Evolutionary conservation across 2,797 vertebrate genomes (phyloP), one percentile per base, ranked within the genome.

Genomic region (Dipus sagitta): DNA sequence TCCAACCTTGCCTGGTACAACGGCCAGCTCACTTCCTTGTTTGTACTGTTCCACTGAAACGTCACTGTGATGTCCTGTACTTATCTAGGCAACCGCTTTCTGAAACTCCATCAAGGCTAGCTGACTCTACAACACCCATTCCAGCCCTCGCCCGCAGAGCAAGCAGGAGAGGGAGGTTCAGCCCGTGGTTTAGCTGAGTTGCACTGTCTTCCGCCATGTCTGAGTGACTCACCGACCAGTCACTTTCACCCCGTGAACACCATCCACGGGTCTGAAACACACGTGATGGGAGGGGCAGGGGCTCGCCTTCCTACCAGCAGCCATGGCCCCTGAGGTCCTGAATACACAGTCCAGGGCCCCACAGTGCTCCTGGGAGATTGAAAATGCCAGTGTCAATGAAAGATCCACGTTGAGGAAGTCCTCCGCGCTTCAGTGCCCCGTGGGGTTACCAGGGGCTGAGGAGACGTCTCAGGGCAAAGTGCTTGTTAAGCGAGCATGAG

Each of bases 321-420:
- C 62, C 11, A 0, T 0, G 2, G 3, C 30, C 80, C 3, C 0
- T 11, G 0, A 6, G 15, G 21, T 6, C 2, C 32, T 4, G 6
- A 23, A 26, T n/a, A 4, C 87, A 6, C 60, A 21, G 82, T 72
- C 7, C 60, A 21, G 86, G 76, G 5, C 34, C 88, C 42, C 68
- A 14, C 34, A 1, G n/a, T 0, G 67, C 38, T 38, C 54, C 4
- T 7, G 62, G 1, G 3, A n/a, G 23, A 34, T n/a, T 47, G 4
- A 30, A 38, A 71, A 32, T 0, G 14, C 62, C 72, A 2, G 0
- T 0, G 26, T 70, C 6, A 5, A 30, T 30, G 0, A 32, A 32
- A 13, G 26, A 17, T 28, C 18, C 11, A 9, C 11, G 0, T 38
- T 9, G 62, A 23, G 62, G 17, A 64, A 64, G 21, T 64, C 14